A percentile compares a stretch with the other conserved stretches of the same genome.
Evolutionary conservation across 1,140 invertebrate genomes (phyloP).

Genomic region (Tetranychus cinnabarinus): DNA sequence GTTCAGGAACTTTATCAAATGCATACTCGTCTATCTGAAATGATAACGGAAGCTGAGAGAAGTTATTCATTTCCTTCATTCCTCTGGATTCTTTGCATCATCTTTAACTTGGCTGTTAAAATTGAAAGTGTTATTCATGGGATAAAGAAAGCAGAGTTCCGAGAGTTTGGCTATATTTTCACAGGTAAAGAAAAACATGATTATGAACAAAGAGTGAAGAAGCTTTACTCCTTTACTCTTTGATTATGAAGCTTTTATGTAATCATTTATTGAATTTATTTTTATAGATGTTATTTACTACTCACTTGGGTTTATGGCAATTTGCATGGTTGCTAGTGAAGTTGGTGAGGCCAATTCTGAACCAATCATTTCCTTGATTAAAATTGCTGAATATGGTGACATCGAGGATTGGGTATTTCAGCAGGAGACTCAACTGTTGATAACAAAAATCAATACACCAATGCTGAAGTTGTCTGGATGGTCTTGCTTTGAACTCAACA

Average conservation of each 20-base stretch:
- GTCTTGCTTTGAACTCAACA: background rate
- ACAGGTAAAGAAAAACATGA: background rate
- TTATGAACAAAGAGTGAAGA: too few species aligned
- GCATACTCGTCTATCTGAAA: background rate
- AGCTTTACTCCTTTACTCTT: too few species aligned
- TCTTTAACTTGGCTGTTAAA: background rate
- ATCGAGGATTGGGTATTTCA: background rate
- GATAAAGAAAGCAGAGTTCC: background rate
- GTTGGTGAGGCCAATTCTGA: background rate
- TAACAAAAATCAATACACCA: background rate
- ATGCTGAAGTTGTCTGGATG: background rate
- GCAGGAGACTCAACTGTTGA: background rate
- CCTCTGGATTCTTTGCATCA: background rate
- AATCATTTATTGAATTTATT: background rate
- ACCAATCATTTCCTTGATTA: background rate
- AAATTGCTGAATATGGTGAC: background rate
- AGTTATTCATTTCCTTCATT: background rate
- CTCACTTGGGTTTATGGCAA: background rate
- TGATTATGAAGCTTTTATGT: background rate
- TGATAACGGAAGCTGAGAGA: background rate
- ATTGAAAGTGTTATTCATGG: background rate
- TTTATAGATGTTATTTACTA: background rate
- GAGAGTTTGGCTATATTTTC: background rate
- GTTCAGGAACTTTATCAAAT: background rate
- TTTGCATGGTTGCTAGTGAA: background rate